Percentiles rank a stretch among this genome's conserved stretches.
phyloP scores from a whole-genome alignment of 2,888 invertebrate genomes.

The Drosophila tanythrix region DNA sequence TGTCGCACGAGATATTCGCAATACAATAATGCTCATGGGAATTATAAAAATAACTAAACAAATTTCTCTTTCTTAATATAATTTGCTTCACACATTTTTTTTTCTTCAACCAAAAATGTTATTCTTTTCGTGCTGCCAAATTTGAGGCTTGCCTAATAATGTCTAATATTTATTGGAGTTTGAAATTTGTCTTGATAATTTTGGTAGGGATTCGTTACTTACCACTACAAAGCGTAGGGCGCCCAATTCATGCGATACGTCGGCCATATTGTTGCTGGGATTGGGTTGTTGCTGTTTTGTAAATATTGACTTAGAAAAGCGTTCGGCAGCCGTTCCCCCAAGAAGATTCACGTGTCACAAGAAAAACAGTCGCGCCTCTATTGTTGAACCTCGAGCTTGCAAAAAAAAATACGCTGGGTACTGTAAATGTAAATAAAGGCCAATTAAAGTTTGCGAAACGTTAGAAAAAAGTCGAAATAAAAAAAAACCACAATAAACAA shows the following conservation, averaged over 20 bases:
- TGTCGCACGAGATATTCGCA: slow-evolving; percentile 73
- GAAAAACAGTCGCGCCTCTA: slow-evolving; percentile 29
- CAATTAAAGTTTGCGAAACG: slow-evolving; percentile 58
- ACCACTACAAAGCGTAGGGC: slow-evolving; percentile 84
- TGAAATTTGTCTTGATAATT: not conserved
- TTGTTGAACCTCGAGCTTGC: slow-evolving; percentile 26
- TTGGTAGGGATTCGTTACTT: slow-evolving; percentile 59
- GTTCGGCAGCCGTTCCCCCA: slow-evolving; percentile 22
- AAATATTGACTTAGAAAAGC: slow-evolving; percentile 28
- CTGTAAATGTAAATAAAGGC: slow-evolving; percentile 52
- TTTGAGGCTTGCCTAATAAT: not conserved
- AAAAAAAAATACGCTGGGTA: slow-evolving; percentile 22
- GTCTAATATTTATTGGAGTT: not conserved
- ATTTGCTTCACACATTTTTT: slow-evolving; percentile 34
- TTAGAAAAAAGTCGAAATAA: slow-evolving; percentile 21
- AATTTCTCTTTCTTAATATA: slow-evolving; percentile 37
- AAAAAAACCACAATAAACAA: slow-evolving; percentile 36
- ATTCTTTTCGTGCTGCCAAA: too few relatives aligned
- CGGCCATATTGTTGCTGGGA: slow-evolving; percentile 78
- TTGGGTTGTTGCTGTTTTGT: slow-evolving; percentile 48
- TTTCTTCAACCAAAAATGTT: too few relatives aligned
- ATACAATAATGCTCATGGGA: slow-evolving; percentile 48
- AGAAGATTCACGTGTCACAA: slow-evolving; percentile 31
- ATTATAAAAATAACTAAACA: slow-evolving; percentile 59
- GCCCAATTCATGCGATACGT: slow-evolving; percentile 84